Conservation (phyloP, 64 coral and sea anemone species). For the Stichodactyla helianthus region DNA sequence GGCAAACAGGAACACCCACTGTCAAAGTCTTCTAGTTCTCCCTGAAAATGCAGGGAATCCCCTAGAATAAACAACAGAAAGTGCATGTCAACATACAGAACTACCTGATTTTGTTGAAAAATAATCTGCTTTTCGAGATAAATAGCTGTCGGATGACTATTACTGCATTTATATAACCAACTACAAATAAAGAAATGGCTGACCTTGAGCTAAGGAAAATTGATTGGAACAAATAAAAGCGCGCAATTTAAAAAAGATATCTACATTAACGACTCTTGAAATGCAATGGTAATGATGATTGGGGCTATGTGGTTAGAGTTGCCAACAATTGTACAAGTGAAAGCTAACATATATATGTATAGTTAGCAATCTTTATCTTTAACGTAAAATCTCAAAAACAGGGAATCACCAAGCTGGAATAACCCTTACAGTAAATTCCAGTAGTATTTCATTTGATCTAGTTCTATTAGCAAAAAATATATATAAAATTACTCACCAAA, state of each 20-base stretch:
- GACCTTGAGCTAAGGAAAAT: not conserved
- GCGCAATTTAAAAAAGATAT: not conserved
- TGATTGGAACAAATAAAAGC: not conserved
- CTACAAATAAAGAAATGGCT: not conserved
- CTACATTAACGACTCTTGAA: not conserved
- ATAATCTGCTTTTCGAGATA: not conserved
- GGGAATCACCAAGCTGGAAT: no score
- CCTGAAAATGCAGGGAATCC: not conserved
- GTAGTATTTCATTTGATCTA: no score
- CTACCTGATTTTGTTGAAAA: not conserved
- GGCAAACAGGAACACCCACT: not conserved
- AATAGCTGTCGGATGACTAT: not conserved
- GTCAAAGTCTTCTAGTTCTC: not conserved
- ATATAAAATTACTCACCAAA: no score
- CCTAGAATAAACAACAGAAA: not conserved
- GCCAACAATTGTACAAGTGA: not conserved
- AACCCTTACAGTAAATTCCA: no score
- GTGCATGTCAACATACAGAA: not conserved
- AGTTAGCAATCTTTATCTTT: no score
- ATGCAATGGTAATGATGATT: not conserved
- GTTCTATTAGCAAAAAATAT: no score
- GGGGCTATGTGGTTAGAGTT: not conserved
- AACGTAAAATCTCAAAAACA: no score
- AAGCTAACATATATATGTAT: not conserved
- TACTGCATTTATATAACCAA: not conserved